Conservation (phyloP, 2,113 vertebrate species). For the Labeo rohita region DNA sequence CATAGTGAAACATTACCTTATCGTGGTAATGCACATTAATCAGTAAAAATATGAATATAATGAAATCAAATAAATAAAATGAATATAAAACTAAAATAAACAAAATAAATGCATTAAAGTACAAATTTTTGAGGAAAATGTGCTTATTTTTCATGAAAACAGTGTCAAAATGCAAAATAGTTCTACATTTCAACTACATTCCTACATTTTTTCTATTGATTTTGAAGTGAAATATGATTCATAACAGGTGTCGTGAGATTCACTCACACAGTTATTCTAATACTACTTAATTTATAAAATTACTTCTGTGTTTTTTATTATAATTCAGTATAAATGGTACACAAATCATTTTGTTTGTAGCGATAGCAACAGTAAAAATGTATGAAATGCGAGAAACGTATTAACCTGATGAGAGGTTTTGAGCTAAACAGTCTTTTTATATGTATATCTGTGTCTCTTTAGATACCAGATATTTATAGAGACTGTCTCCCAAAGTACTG, state of each 20-base stretch:
- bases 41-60: not conserved
- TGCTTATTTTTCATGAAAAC: not conserved
- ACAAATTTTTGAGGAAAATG: not conserved
- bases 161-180: not conserved
- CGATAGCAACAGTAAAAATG: not conserved
- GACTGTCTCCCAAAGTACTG: not conserved
- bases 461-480: constrained; percentile 84
- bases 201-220: not conserved
- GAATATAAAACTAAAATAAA: not conserved
- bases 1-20: not conserved
- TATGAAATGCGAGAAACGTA: not conserved
- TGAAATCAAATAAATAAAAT: not conserved
- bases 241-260: not conserved
- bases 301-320: not conserved
- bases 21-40: no score
- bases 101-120: not conserved
- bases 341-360: not conserved
- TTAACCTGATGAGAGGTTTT: not conserved
- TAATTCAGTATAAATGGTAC: not conserved
- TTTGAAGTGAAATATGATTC: not conserved
- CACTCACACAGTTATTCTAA: not conserved
- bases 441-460: constrained; percentile 12
- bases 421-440: not conserved
- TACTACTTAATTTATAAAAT: not conserved
- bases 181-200: no score